Base-by-base conservation (phyloP, 2,797 vertebrate species). In the Loriculus beryllinus region DNA sequence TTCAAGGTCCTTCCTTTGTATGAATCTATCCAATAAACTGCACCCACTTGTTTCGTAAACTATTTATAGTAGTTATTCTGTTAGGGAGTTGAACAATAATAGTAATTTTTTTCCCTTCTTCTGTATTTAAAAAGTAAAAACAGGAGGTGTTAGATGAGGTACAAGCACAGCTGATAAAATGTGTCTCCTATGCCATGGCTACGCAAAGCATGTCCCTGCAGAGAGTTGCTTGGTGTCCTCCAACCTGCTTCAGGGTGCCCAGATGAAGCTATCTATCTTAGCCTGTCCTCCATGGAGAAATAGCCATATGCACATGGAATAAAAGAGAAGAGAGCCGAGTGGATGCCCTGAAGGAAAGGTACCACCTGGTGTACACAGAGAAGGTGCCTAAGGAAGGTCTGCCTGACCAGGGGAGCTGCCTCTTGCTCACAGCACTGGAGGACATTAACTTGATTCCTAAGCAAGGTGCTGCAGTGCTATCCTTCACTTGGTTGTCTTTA, bases 401-500 rank as follows among this genome's bases (percentile, higher is more conserved):
- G 45, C 7, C 47, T 57, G 42, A n/a, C 9, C 12, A 21, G 25
- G 33, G 25, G 19, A 75, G 16, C 51, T 67, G 22, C 23, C 43
- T 62, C 8, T 12, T 33, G 42, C 56, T 81, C 62, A 12, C 29
- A 26, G 54, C 20, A 23, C 21, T 4, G 43, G 35, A 71, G 26
- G 28, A 35, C 26, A 4, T 47, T 3, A 0, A 13, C 28, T 82
- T 1, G 2, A 49, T n/a, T 48, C 28, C 22, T 20, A 23, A 29
- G 17, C 52, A 62, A 91, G 20, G 14, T 26, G 14, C n/a, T n/a
- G 26, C 71, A 28, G 42, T 7, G 14, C 23, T 81, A 37, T 76
- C 54, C 12, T 9, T 76, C 4, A 0, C 31, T 35, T 65, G 19
- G 14, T 19, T 45, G 47, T n/a, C 54, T 76, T 42, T 29, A 31